Evolutionary conservation across 2,797 vertebrate genomes (phyloP), one percentile per base, ranked within the genome.

Genomic region (Rhyacichthys aspro): DNA sequence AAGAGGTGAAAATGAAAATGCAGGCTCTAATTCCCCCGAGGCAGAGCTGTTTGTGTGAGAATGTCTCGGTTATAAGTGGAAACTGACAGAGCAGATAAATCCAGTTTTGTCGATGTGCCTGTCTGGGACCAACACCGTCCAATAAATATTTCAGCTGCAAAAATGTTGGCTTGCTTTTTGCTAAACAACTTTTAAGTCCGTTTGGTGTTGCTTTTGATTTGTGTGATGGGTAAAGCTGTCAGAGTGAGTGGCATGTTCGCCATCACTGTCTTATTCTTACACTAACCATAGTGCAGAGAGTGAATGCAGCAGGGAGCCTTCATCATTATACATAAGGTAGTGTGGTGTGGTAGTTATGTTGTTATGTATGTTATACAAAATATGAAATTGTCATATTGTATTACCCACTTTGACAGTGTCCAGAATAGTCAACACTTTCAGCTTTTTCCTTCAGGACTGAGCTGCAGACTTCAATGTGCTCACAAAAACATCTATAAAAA

Each of bases 61-160:
- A 28, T 3, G 23, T 66, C 74, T 71, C 43, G 41, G 63, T 44
- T 52, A 17, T 66, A 70, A 81, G 60, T 7, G 0, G 39, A 70
- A 43, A 42, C 79, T 80, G 82, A 78, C 69, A 84, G 63, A 79
- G 62, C 18, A 62, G 63, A 80, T 82, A 76, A 68, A 78, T 81
- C 62, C 64, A 65, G 39, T 65, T 17, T 48, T 1, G 18, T 63
- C 36, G 23, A 69, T 28, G 37, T 0, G 42, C 55, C 49, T 59
- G 68, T 78, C 68, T 71, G 55, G 19, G 56, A 64, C 48, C 5
- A 61, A 49, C 55, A 12, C 37, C 63, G 43, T 42, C 47, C 3
- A 1, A 71, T 83, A 63, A 84, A 87, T 83, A 79, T 83, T 82
- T 83, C 54, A 82, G 66, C n/a, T 33, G 11, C 0, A 74, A 76